These are phyloP conservation scores for Proterorhinus semilunaris DNA, from an alignment of 2,113 vertebrate species.

Conservation along the genomic window DNA sequence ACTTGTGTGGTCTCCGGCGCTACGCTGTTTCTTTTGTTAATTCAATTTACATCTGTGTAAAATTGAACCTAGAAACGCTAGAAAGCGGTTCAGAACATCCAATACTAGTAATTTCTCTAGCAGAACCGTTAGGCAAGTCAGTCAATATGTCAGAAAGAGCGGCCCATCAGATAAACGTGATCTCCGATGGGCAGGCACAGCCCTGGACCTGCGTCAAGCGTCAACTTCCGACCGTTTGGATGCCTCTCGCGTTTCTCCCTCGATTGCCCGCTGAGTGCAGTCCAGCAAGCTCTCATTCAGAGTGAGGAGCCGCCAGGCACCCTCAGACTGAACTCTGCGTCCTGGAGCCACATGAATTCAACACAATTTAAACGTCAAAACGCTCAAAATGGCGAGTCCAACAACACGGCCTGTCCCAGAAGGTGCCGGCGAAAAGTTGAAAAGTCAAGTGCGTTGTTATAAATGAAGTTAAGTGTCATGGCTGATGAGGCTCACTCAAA, in stretches of 20 bases:
- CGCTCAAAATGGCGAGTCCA: slow-evolving; percentile 7
- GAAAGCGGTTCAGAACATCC: not conserved
- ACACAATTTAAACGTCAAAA: slow-evolving; percentile 39
- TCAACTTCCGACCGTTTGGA: slow-evolving; percentile 49
- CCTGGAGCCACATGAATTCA: slow-evolving; percentile 45
- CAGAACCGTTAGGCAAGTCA: slow-evolving; percentile 41
- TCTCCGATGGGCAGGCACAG: slow-evolving; percentile 36
- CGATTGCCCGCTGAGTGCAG: slow-evolving; percentile 38
- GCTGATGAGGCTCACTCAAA: slow-evolving; percentile 53
- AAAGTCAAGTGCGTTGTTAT: slow-evolving; percentile 24
- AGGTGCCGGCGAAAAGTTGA: slow-evolving; percentile 17
- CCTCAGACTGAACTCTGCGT: slow-evolving; percentile 54
- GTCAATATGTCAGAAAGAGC: slow-evolving; percentile 39
- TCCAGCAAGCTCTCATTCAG: slow-evolving; percentile 45
- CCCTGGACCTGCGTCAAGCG: slow-evolving; percentile 20
- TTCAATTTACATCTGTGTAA: too few relatives aligned
- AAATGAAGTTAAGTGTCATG: slow-evolving; percentile 44
- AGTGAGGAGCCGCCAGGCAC: slow-evolving; percentile 42
- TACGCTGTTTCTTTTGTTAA: too few relatives aligned
- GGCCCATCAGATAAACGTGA: slow-evolving; percentile 67
- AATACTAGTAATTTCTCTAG: slow-evolving; percentile 20
- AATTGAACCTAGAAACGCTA: too few relatives aligned
- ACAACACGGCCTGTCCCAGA: not conserved
- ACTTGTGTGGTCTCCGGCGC: too few relatives aligned
- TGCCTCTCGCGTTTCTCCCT: slow-evolving; percentile 27